These are phyloP conservation scores for Contarinia nasturtii DNA, from an alignment of 1,140 invertebrate genomes.

Conservation along the genomic window DNA sequence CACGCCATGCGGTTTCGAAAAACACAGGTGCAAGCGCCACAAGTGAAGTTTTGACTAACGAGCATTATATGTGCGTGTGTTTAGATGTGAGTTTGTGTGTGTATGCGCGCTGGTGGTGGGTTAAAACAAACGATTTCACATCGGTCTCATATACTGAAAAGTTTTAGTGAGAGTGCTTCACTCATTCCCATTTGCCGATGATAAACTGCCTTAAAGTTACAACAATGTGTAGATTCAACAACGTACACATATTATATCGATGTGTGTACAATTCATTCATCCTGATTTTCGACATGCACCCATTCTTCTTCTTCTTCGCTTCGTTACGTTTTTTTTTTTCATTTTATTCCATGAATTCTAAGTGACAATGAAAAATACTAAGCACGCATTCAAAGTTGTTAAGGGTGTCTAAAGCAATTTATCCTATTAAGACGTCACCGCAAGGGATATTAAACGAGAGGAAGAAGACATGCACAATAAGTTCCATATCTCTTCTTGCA, in stretches of 20 bases:
- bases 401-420: constrained; percentile 2
- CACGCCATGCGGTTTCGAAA: no score
- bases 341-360: background rate
- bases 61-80: no score
- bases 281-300: background rate
- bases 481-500: no score
- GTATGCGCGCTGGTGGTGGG: no score
- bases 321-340: no score
- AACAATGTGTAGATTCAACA: background rate
- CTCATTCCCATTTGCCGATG: background rate
- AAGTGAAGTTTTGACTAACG: no score
- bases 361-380: constrained; percentile 2
- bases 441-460: background rate
- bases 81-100: no score
- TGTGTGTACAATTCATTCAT: background rate
- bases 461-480: background rate
- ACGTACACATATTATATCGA: background rate
- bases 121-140: no score
- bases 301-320: background rate
- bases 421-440: constrained; percentile 2
- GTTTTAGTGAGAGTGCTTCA: background rate
- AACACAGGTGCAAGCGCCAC: no score
- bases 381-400: constrained; percentile 1
- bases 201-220: background rate
- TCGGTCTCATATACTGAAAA: no score